Evolutionary conservation across 2,113 vertebrate genomes (phyloP), one percentile per base, ranked within the genome.

Genomic region (Clarias magur): DNA sequence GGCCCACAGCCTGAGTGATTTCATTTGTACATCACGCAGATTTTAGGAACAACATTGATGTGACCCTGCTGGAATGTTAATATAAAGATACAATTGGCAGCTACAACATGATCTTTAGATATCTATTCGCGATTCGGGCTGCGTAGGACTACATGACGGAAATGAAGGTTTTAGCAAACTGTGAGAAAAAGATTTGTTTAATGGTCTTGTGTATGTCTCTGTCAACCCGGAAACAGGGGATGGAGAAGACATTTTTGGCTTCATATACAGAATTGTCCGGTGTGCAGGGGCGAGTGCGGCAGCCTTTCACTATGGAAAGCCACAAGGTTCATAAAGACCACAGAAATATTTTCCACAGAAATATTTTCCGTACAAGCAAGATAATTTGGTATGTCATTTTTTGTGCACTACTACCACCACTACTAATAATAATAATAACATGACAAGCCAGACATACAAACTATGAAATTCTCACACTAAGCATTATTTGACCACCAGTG

Each of bases 241-340:
- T 27, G 60, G 23, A n/a, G 80, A 27, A 53, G 62, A 82, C 80
- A 53, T 82, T 63, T 38, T 82, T 81, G 30, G 80, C 21, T 12
- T 79, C 54, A 30, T 60, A 60, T 15, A 25, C 30, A 60, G 30
- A 80, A 80, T 80, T 59, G 56, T 59, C 56, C 25, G 10, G 54
- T 23, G 19, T 60, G 60, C 80, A 82, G 38, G 80, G 80, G 80
- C 80, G 38, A 82, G 79, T 53, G 80, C 19, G 1, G 80, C 60
- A 56, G 80, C 34, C 38, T 53, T 25, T 82, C 0, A 53, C 13
- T 82, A 16, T 67, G 80, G 60, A 82, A 82, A 67, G 80, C 79
- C 79, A 11, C 0, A 23, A 12, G 30, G 79, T 1, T 80, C 79
- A 80, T 80, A 60, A 80, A 59, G 12, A 1, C 9, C 8, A 16